Percentiles rank a stretch among this genome's conserved stretches.
Conservation (phyloP, 2,113 vertebrate genomes). For the Tricholaema leucomelas region DNA sequence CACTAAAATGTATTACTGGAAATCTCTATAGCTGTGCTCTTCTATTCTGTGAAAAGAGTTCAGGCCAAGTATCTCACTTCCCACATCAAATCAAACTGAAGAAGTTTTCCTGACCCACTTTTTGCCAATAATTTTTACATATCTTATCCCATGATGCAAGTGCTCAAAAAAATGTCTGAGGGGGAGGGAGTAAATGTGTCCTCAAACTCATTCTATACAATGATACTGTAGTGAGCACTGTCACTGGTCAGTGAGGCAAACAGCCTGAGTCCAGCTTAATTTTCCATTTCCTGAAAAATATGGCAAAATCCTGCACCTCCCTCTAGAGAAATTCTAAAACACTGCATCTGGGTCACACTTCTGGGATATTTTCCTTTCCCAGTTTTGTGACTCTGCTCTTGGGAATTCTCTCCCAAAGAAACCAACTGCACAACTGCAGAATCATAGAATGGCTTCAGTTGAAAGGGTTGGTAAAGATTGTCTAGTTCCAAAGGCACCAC, state of each 20-base stretch:
- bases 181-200: too few species aligned
- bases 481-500: too few species aligned
- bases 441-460: too few species aligned
- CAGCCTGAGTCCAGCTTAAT: background rate
- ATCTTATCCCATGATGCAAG: background rate
- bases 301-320: background rate
- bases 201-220: background rate
- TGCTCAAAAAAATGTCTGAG: background rate
- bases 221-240: background rate
- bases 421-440: background rate
- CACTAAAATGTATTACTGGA: background rate
- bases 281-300: background rate
- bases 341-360: background rate
- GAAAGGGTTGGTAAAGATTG: too few species aligned
- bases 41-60: background rate
- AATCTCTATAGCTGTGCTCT: background rate
- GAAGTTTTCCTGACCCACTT: background rate
- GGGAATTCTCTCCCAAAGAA: background rate
- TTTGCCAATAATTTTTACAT: background rate
- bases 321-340: background rate
- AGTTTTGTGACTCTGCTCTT: background rate
- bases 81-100: background rate
- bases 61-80: background rate
- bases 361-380: background rate
- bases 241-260: background rate